These are phyloP conservation scores for Carabus problematicus DNA, from an alignment of 2,888 invertebrate genomes.

Conservation along the genomic window DNA sequence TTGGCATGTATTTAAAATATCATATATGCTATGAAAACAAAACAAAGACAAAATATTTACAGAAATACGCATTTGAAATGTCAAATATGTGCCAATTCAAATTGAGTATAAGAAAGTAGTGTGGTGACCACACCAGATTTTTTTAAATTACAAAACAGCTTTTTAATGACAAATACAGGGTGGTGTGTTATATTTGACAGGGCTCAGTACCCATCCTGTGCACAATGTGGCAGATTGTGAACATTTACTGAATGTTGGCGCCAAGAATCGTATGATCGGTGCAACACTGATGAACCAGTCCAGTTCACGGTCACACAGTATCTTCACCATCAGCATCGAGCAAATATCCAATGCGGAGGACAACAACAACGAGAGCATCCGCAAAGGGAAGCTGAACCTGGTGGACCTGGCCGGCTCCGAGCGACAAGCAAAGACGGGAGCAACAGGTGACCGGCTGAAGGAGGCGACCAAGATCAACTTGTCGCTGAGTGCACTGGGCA, in stretches of 20 bases:
- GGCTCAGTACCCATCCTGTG: constrained; percentile 76
- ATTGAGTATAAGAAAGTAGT: too few species aligned
- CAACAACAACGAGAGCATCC: constrained; percentile 56
- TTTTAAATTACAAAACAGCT: background rate
- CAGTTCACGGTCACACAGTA: constrained; percentile 86
- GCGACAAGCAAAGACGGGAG: constrained; percentile 83
- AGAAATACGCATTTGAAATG: too few species aligned
- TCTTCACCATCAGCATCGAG: constrained; percentile 85
- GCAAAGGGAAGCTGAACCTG: constrained; percentile 74
- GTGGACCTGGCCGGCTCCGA: constrained; percentile 92
- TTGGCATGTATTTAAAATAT: too few species aligned
- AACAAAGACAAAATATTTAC: too few species aligned
- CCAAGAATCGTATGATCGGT: constrained; percentile 81
- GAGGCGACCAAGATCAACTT: constrained; percentile 92
- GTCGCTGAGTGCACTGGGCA: constrained; percentile 85
- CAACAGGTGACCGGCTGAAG: constrained; percentile 82
- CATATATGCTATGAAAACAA: too few species aligned
- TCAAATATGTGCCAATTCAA: too few species aligned
- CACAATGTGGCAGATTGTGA: constrained; percentile 81
- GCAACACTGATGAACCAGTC: constrained; percentile 90
- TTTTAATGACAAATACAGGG: too few species aligned
- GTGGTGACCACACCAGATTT: too few species aligned
- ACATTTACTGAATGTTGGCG: constrained; percentile 75
- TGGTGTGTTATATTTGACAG: constrained; percentile 52
- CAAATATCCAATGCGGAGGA: constrained; percentile 66